Evolutionary conservation across 2,888 invertebrate genomes (phyloP).

Genomic region (Steromphala cineraria): DNA sequence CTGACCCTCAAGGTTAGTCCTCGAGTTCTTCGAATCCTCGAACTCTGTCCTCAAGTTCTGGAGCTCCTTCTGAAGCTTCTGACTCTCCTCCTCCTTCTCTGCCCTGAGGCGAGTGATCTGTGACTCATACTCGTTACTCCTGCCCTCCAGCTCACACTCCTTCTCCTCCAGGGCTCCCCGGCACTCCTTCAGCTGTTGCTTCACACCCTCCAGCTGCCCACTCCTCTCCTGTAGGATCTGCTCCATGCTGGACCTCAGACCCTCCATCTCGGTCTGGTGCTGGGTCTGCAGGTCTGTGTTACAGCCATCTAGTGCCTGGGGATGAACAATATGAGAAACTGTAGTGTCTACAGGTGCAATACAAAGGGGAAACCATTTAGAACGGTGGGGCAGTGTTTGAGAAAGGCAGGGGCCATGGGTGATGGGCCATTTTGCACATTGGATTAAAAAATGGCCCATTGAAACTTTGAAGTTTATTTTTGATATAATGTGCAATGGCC

Average conservation of each 20-base stretch:
- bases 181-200: conserved; percentile 36
- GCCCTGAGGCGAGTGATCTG: conserved; percentile 25
- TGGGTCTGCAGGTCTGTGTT: conserved; percentile 55
- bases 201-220: conserved; percentile 46
- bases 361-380: too few species aligned
- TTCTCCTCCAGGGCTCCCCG: conserved; percentile 42
- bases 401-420: too few species aligned
- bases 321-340: background rate
- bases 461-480: too few species aligned
- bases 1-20: conserved; percentile 43
- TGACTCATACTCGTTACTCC: conserved; percentile 40
- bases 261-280: conserved; percentile 55
- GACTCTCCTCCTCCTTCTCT: conserved; percentile 48
- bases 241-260: conserved; percentile 51
- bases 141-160: conserved; percentile 44
- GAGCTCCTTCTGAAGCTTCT: conserved; percentile 55
- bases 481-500: too few species aligned
- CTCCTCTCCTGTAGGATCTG: conserved; percentile 56
- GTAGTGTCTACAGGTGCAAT: too few species aligned
- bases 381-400: too few species aligned
- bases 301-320: conserved; percentile 40
- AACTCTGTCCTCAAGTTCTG: conserved; percentile 55
- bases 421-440: too few species aligned
- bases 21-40: conserved; percentile 22
- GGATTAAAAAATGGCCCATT: too few species aligned